Evolutionary conservation across 2,797 vertebrate genomes (phyloP), one percentile per base, ranked within the genome.

Genomic region (Paramormyrops hopkinsi): DNA sequence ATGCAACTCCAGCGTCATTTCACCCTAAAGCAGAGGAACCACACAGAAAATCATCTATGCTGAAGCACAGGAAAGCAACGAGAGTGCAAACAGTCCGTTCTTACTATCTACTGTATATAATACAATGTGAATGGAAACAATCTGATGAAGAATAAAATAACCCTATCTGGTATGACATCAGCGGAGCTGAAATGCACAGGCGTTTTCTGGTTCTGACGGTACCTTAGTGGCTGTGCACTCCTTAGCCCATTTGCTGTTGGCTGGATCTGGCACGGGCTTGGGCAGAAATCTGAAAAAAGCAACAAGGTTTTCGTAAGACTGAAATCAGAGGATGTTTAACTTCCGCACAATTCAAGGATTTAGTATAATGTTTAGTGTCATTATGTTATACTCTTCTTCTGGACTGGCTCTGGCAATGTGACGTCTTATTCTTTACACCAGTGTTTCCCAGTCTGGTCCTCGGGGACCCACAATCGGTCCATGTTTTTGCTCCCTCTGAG

Each of bases 181-280:
- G 41, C 7, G 4, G 14, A 19, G 73, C 37, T 54, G 53, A 19
- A 54, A 19, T 1, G 4, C 17, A 19, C 4, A 54, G 17, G 17
- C 19, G 2, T 79, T n/a, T 9, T 44, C 17, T 19, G 37, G 14
- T 88, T 51, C 14, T 25, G 25, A 7, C 59, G 22, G 92, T 95
- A 99, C 98, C 97, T 97, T 93, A 9, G 90, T 3, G 6, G 92
- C 89, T 0, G 0, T 29, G 48, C 93, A 96, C 17, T 95, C 95
- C 92, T 95, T 97, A 19, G 96, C 97, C 96, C 98, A 99, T 0
- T 95, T 94, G 90, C 98, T 98, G 0, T 99, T 99, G 3, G 97
- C 97, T 5, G 98, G 98, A 92, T 99, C 98, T 3, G 98, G 98
- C 41, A 99, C 94, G 46, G 94, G 91, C 91, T 94, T 95, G 0